phyloP scores from a whole-genome alignment of 2,113 vertebrate genomes.

The Toxostoma redivivum region DNA sequence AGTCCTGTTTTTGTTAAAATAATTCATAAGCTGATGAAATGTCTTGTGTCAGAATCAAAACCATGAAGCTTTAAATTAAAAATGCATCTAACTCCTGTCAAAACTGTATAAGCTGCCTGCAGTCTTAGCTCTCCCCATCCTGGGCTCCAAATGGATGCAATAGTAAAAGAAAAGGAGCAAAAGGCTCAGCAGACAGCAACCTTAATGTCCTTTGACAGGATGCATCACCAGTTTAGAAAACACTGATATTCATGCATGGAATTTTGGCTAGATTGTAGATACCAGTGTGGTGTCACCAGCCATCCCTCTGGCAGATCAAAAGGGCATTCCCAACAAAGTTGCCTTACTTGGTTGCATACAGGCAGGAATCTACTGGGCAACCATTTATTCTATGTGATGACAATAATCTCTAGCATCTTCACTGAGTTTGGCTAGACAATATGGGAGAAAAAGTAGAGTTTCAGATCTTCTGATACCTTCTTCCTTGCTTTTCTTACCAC shows the following conservation, averaged over 20 bases:
- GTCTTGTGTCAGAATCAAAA: background rate
- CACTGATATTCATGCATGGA: accelerated
- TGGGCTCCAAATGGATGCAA: background rate
- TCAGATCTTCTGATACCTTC: background rate
- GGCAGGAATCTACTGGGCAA: background rate
- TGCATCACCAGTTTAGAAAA: background rate
- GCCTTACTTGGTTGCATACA: background rate
- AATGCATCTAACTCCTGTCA: background rate
- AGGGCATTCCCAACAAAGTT: background rate
- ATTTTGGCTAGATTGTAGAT: background rate
- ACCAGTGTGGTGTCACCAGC: accelerated
- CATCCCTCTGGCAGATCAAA: background rate
- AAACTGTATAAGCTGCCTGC: background rate
- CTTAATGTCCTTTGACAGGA: background rate
- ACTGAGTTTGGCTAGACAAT: background rate
- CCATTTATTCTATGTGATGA: background rate
- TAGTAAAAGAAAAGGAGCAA: background rate
- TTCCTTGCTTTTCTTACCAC: background rate
- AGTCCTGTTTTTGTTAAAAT: background rate
- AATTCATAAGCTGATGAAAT: conserved; percentile 26
- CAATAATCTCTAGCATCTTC: background rate
- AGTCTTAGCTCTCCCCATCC: accelerated
- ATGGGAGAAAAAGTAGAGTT: background rate
- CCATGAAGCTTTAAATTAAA: background rate
- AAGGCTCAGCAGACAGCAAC: background rate